Evolutionary conservation across 2,888 invertebrate genomes (phyloP), one percentile per base, ranked within the genome.

Genomic region (Abrostola triplasia): DNA sequence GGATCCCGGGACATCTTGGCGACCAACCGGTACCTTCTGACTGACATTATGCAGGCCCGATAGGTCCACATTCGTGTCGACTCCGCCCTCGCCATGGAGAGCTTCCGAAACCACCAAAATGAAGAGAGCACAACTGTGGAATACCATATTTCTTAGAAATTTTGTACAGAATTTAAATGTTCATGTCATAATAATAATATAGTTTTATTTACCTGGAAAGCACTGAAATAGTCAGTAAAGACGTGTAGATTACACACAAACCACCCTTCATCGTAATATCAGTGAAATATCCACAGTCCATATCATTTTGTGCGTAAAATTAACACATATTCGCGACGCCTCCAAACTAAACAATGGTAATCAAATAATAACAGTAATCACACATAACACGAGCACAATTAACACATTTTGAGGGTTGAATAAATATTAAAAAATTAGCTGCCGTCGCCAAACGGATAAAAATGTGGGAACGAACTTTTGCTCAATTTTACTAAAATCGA

Each of bases 181-280:
- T 12, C 51, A n/a, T 55, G 38, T 24, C 41, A 42, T 24, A n/a
- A 38, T 11, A 12, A 48, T 42, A 69, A 48, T 49, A 38, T 5
- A 6, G 0, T 42, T 60, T 63, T 69, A 86, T 84, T 76, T 88
- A 95, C 96, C 96, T 96, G 73, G 96, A 96, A 62, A 95, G 86
- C 82, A 96, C 91, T 84, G 95, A 95, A 85, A 95, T 95, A 72
- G 95, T 94, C 91, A 96, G 92, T 85, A 96, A 90, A 85, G 95
- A 95, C 94, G 95, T 95, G 89, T 95, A 95, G 84, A 95, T 92
- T 80, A 95, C 88, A 87, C 93, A 93, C 85, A 95, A 89, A 84
- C 95, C 95, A 89, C 95, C 93, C 95, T 95, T 96, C 96, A 96
- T 96, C 92, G 92, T 95, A 94, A 87, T 88, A 91, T 90, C 81